Base-by-base conservation (phyloP, 2,888 invertebrate species). In the Globia sparganii region DNA sequence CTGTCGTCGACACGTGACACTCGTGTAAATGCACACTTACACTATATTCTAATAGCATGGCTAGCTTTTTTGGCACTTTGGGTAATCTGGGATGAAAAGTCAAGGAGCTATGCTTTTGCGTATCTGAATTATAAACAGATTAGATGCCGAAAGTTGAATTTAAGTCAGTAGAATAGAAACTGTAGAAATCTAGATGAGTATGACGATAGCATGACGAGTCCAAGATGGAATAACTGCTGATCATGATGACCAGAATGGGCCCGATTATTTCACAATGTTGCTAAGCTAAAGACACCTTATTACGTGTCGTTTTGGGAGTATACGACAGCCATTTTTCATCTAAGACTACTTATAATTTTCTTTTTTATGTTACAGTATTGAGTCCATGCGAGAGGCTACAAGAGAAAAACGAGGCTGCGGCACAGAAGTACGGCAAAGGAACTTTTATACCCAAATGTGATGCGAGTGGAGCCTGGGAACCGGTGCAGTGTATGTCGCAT, bases 371-470 rank as follows among this genome's bases (percentile, higher is more conserved):
- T 85, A 34, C 91, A 97, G 98, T 98, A 4, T 92, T 99, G 49
- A 98, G 98, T 43, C 98, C 98, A 65, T 99, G 99, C 91, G 98
- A 99, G 91, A 97, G 98, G 64, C 94, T 98, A 0, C 97, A 98
- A 8, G 98, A 98, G 90, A 98, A 98, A 93, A 99, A 98, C 91
- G 97, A 97, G 82, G 97, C 97, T 76, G 97, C 97, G 0, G 97
- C 98, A 0, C 97, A 98, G 91, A 97, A 98, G 77, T 97, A 98
- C 86, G 98, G 98, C 75, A 97, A 98, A 89, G 97, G 98, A 0
- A 98, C 98, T 0, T 99, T 99, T 93, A 97, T 98, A 80, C 99
- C 98, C 0, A 97, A 97, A 73, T 99, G 98, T 88, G 98, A 98
- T 90, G 95, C 97, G 1, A 97, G 97, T 21, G 98, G 98, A 0